phyloP scores from a whole-genome alignment of 1,140 invertebrate genomes.

The Drosophila athabasca region DNA sequence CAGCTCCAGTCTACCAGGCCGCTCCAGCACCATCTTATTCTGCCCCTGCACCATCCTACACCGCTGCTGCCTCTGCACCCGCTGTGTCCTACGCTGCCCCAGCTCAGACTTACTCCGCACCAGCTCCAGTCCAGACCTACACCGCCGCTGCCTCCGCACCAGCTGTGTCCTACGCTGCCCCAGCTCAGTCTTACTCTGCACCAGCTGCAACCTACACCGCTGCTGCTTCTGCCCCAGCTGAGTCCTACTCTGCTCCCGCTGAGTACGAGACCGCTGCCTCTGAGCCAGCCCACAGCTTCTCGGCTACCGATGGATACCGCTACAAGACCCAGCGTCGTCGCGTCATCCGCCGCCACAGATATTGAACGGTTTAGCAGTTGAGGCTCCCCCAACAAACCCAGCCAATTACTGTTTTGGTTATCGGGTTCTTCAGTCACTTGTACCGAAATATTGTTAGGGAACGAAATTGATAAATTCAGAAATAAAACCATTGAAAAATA shows the following conservation, averaged over 20 bases:
- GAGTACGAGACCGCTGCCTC: slow-evolving; percentile 67
- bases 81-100: slow-evolving; percentile 42
- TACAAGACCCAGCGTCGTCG: slow-evolving; percentile 72
- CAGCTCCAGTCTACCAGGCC: slow-evolving; percentile 29
- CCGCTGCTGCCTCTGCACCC: slow-evolving; percentile 33
- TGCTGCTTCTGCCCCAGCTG: slow-evolving; percentile 28
- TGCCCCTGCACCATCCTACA: slow-evolving; percentile 11
- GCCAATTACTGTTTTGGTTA: slow-evolving; percentile 27
- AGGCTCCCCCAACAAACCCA: slow-evolving; percentile 44
- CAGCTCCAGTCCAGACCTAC: slow-evolving; percentile 37
- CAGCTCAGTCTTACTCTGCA: slow-evolving; percentile 43
- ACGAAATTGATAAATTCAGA: slow-evolving; percentile 54
- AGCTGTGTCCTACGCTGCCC: slow-evolving; percentile 39
- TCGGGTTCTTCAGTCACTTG: slow-evolving; percentile 33
- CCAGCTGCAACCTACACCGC: slow-evolving; percentile 31
- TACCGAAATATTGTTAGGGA: slow-evolving; percentile 45
- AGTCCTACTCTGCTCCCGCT: slow-evolving; percentile 35
- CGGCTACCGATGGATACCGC: slow-evolving; percentile 63
- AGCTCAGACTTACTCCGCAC: slow-evolving; percentile 36
- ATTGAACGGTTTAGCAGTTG: slow-evolving; percentile 47
- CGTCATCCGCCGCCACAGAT: slow-evolving; percentile 68
- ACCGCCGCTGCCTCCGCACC: slow-evolving; percentile 39
- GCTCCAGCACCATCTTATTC: slow-evolving; percentile 6
- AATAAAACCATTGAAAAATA: slow-evolving; percentile 34
- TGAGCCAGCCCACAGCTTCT: slow-evolving; percentile 63